Evolutionary conservation across 2,797 vertebrate genomes (phyloP).

Genomic region (Fistularia commersonii): DNA sequence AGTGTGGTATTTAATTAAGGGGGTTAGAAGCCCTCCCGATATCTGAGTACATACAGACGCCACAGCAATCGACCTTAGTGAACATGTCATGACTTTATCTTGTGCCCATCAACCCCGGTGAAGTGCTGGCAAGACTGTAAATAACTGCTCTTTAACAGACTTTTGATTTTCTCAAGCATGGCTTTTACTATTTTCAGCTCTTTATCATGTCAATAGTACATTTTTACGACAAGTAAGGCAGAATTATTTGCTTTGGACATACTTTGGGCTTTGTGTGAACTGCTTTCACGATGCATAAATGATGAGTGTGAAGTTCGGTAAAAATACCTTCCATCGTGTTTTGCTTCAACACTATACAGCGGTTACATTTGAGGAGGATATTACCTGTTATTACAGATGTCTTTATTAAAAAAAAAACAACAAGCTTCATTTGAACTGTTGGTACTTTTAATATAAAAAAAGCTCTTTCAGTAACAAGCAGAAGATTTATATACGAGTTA

Average conservation of each 20-base stretch:
- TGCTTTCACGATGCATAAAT: constrained; percentile 33
- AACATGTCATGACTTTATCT: constrained; percentile 71
- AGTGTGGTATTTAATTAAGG: constrained; percentile 70
- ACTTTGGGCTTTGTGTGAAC: constrained; percentile 6
- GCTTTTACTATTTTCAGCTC: constrained; percentile 18
- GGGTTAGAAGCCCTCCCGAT: constrained; percentile 45
- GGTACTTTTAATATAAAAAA: no score
- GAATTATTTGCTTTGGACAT: constrained; percentile 17
- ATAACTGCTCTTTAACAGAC: constrained; percentile 43
- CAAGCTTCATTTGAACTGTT: no score
- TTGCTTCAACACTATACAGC: constrained; percentile 5
- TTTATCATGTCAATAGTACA: constrained; percentile 5
- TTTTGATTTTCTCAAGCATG: constrained; percentile 39
- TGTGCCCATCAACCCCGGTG: constrained; percentile 58
- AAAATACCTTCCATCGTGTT: constrained; percentile 15
- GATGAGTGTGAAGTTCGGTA: constrained; percentile 5
- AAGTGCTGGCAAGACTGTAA: constrained; percentile 51
- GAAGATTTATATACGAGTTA: no score
- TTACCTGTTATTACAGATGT: no score
- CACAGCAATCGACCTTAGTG: constrained; percentile 67
- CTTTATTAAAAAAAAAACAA: no score
- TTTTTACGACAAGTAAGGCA: neutral
- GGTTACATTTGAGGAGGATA: no score
- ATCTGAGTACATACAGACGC: constrained; percentile 60
- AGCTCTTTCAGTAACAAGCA: no score